Evolutionary conservation across 2,888 invertebrate genomes (phyloP).

Genomic region (Leptinotarsa peninsularis): DNA sequence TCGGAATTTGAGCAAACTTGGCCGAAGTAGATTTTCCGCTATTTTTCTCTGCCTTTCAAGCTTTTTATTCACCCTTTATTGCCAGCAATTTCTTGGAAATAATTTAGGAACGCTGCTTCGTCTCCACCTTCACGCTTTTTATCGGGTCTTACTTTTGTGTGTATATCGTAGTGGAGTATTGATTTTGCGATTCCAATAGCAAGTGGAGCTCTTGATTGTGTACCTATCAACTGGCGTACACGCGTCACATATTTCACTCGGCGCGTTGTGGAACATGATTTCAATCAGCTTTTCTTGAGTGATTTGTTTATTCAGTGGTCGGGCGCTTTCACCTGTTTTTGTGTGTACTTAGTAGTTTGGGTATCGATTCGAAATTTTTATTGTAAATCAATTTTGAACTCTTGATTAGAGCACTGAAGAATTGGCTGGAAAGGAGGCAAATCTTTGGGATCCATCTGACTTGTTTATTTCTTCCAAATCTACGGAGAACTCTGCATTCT

Average conservation of each 20-base stretch:
- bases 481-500: no score
- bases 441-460: no score
- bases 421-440: no score
- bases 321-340: background rate
- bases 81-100: constrained; percentile 56
- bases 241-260: background rate
- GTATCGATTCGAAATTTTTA: background rate
- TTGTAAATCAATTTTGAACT: background rate
- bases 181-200: constrained; percentile 53
- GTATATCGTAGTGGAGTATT: constrained; percentile 48
- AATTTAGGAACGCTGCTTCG: constrained; percentile 50
- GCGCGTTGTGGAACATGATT: background rate
- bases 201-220: background rate
- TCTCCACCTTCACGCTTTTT: constrained; percentile 41
- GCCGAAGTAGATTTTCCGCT: constrained; percentile 46
- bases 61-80: constrained; percentile 52
- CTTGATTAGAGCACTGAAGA: no score
- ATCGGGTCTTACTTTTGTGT: constrained; percentile 49
- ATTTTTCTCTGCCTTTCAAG: constrained; percentile 44
- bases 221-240: constrained; percentile 2
- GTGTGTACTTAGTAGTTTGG: background rate
- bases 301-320: background rate
- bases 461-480: no score
- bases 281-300: background rate
- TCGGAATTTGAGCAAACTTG: constrained; percentile 40